A percentile compares a stretch with the other conserved stretches of the same genome.
Conservation (phyloP, 2,797 vertebrate genomes). For the Thalassophryne amazonica region DNA sequence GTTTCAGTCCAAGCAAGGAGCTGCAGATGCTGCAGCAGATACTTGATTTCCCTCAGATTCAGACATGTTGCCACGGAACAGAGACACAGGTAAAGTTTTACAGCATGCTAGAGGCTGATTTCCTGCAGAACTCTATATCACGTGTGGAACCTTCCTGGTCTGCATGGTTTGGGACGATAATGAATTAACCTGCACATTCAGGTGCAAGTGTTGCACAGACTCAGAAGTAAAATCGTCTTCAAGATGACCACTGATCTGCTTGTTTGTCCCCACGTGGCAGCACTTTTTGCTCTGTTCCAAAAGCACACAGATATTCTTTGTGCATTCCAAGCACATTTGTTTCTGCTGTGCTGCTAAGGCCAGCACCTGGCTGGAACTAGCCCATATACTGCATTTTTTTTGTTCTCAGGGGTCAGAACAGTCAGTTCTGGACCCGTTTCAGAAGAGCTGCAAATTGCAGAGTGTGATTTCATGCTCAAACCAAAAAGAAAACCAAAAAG, state of each 20-base stretch:
- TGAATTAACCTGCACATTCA: too few species aligned
- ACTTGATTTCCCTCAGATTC: conserved; percentile 11
- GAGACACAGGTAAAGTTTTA: neutral
- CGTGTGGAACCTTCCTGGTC: neutral
- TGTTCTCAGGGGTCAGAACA: conserved; percentile 44
- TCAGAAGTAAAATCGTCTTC: too few species aligned
- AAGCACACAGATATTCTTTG: conserved; percentile 1
- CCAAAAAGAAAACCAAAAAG: too few species aligned
- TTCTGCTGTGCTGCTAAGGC: conserved; percentile 23
- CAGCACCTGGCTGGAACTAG: conserved; percentile 59
- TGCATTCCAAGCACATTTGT: conserved; percentile 28
- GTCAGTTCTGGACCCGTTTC: conserved; percentile 26
- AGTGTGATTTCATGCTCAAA: neutral
- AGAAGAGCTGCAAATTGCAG: conserved; percentile 1
- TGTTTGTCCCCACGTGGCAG: conserved; percentile 20
- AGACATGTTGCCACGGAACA: neutral
- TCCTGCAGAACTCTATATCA: too few species aligned
- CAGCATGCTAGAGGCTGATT: neutral
- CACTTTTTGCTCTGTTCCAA: conserved; percentile 19
- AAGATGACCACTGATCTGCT: too few species aligned
- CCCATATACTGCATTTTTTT: conserved; percentile 57
- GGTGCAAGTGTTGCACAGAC: too few species aligned
- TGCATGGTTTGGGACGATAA: neutral
- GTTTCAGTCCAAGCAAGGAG: conserved; percentile 22
- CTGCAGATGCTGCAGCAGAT: conserved; percentile 48